Conservation (phyloP, 2,888 invertebrate genomes). For the Pyralis farinalis region DNA sequence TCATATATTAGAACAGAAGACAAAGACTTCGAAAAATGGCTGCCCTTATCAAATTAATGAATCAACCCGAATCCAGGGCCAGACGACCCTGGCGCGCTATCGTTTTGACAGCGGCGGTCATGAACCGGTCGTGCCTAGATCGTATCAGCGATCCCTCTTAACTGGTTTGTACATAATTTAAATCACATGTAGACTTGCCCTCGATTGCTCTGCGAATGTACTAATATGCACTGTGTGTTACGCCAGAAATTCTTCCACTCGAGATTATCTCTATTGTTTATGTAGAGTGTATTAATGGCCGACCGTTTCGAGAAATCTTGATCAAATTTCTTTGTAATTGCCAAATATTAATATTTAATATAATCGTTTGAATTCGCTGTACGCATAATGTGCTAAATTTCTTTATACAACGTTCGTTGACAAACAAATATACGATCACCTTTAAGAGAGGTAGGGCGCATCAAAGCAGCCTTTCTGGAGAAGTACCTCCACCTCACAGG, state of each 20-base stretch:
- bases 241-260: background rate
- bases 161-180: conserved; percentile 6
- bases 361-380: too few species aligned
- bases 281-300: too few species aligned
- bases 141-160: conserved; percentile 26
- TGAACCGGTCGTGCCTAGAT: conserved; percentile 33
- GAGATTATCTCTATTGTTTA: too few species aligned
- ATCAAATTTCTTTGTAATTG: too few species aligned
- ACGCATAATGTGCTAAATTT: too few species aligned
- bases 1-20: background rate
- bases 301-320: too few species aligned
- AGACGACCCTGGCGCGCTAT: conserved; percentile 35
- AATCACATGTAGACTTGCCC: background rate
- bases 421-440: too few species aligned
- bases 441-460: too few species aligned
- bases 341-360: too few species aligned
- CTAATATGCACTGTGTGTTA: background rate
- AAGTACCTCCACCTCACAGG: too few species aligned
- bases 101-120: conserved; percentile 45
- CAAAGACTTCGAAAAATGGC: background rate
- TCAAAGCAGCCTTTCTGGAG: too few species aligned
- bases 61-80: conserved; percentile 25
- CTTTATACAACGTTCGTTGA: too few species aligned
- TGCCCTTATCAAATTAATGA: conserved; percentile 23
- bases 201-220: background rate